Conservation (phyloP, 2,888 invertebrate species). For the Sinelater perroti region DNA sequence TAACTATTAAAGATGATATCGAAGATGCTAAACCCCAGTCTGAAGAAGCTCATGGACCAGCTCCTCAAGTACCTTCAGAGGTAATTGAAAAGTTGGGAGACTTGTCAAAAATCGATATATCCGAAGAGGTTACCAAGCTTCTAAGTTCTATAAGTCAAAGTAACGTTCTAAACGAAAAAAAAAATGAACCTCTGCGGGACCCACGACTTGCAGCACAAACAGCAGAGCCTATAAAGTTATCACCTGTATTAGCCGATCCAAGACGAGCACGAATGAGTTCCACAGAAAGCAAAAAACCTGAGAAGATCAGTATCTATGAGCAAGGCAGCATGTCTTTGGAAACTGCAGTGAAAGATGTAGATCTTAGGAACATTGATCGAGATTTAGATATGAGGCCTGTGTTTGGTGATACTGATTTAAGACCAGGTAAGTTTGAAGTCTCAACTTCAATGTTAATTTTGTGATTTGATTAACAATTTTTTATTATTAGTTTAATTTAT, state of each 20-base stretch:
- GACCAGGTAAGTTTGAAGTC: slow-evolving; percentile 54
- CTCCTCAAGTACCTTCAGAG: slow-evolving; percentile 63
- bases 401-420: slow-evolving; percentile 73
- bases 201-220: slow-evolving; percentile 36
- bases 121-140: slow-evolving; percentile 76
- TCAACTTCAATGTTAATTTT: background rate
- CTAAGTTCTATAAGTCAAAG: slow-evolving; percentile 65
- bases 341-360: slow-evolving; percentile 63
- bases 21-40: slow-evolving; percentile 51
- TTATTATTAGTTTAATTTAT: no score
- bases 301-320: slow-evolving; percentile 68
- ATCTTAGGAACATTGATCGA: slow-evolving; percentile 59
- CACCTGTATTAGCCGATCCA: slow-evolving; percentile 41
- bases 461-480: background rate
- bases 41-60: slow-evolving; percentile 33
- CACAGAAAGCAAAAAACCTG: slow-evolving; percentile 49
- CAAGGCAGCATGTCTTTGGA: slow-evolving; percentile 67
- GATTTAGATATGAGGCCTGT: slow-evolving; percentile 66
- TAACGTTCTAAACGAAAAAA: slow-evolving; percentile 20
- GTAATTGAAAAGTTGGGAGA: slow-evolving; percentile 73
- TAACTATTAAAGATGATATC: slow-evolving; percentile 58
- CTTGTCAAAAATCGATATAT: slow-evolving; percentile 77
- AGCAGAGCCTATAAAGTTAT: slow-evolving; percentile 26
- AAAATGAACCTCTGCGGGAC: slow-evolving; percentile 33
- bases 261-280: slow-evolving; percentile 46